phyloP scores from a whole-genome alignment of 2,888 invertebrate genomes.

The Balanococcus diminutus region DNA sequence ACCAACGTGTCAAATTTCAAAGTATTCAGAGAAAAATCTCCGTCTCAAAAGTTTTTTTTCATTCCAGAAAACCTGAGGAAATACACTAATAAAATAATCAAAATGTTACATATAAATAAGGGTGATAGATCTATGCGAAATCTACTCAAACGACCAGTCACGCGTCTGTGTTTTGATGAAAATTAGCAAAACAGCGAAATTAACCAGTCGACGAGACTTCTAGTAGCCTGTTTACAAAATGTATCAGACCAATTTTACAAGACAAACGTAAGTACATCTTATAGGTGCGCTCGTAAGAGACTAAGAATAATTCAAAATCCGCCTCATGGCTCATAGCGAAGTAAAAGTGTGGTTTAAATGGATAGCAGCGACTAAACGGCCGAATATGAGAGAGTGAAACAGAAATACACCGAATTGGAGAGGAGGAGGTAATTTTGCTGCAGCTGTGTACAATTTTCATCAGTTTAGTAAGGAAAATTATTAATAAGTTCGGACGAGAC shows the following conservation, averaged over 20 bases:
- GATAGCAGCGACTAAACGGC: neutral
- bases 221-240: too few species aligned
- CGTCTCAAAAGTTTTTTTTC: too few species aligned
- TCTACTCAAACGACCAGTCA: neutral
- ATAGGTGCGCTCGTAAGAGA: neutral
- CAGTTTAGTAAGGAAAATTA: conserved; percentile 18
- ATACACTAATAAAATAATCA: too few species aligned
- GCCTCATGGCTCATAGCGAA: neutral
- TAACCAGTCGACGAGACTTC: neutral
- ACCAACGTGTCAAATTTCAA: too few species aligned
- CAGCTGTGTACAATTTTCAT: conserved; percentile 35
- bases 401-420: too few species aligned
- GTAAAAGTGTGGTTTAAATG: neutral
- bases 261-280: too few species aligned
- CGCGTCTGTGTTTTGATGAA: neutral
- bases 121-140: too few species aligned
- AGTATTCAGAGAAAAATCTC: too few species aligned
- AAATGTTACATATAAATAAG: too few species aligned
- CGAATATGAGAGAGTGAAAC: neutral
- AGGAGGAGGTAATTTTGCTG: neutral
- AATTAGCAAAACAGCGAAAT: neutral
- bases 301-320: neutral
- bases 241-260: too few species aligned
- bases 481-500: conserved; percentile 26
- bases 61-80: too few species aligned